Base-by-base conservation (phyloP, 2,888 invertebrate species). In the Cosmia trapezina region DNA sequence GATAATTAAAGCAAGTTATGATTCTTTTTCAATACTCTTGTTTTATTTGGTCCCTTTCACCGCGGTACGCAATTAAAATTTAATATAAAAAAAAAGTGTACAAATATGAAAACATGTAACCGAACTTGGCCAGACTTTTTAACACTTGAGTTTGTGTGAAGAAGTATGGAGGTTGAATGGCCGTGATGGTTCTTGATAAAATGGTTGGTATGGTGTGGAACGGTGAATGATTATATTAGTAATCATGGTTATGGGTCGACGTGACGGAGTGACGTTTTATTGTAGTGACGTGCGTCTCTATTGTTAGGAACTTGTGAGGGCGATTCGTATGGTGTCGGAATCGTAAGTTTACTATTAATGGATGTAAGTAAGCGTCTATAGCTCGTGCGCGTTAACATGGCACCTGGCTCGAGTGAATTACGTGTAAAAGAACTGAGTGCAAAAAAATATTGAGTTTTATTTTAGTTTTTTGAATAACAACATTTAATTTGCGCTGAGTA, bases 11-110 rank as follows among this genome's bases (percentile, higher is more conserved):
- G 69, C 61, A 62, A 73, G 71, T 84, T 84, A 84, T 78, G 70
- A 86, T 84, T 84, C 45, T 76, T 82, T 84, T 83, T 86, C 84
- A 74, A 85, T 86, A 86, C 83, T 85, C 81, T 80, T 89, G 87
- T 87, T 88, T 89, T 88, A 86, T 85, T 80, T 83, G 86, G 82
- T 89, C 84, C 91, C 93, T 92, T 93, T 93, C 92, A 91, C 92
- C 87, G 83, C 70, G 53, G 77, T 72, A 70, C 80, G 87, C 89
- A 91, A 92, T 92, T 91, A 91, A 90, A 90, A 90, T 91, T 73
- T 87, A 88, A 89, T 89, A 88, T n/a, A 89, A 86, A 89, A 82
- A 85, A 82, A 85, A 89, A 77, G 61, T 70, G 80, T 83, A 81
- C 83, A 86, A 86, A 88, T 73, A 88, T 85, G 57, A 76, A 68